A percentile compares a stretch with the other conserved stretches of the same genome.
These are phyloP conservation scores for Eulithis prunata DNA, from an alignment of 2,888 invertebrate genomes.

Conservation along the genomic window DNA sequence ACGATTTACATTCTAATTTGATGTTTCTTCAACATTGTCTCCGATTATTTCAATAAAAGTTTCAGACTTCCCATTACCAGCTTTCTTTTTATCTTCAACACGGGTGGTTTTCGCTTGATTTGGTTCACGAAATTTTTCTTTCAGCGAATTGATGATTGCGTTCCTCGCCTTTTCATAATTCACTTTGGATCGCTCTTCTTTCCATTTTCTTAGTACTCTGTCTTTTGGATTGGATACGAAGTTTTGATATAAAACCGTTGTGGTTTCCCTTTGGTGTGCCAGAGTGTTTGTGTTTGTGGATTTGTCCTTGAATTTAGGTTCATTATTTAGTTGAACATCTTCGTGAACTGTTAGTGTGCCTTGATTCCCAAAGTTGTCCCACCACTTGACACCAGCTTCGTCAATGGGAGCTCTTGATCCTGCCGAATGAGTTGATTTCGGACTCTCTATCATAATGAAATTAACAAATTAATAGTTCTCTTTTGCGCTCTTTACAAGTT, in stretches of 20 bases:
- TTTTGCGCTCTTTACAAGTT: no score
- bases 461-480: background rate
- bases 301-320: constrained; percentile 50
- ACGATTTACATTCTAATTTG: constrained; percentile 74
- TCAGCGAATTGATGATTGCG: constrained; percentile 76
- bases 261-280: constrained; percentile 47
- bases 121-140: constrained; percentile 66
- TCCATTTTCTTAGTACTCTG: constrained; percentile 72
- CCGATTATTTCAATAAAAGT: constrained; percentile 65
- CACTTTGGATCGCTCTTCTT: constrained; percentile 65
- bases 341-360: constrained; percentile 30
- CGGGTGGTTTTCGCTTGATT: constrained; percentile 52
- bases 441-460: constrained; percentile 52
- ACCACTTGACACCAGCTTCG: constrained; percentile 61
- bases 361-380: constrained; percentile 60
- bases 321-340: constrained; percentile 41
- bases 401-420: constrained; percentile 73
- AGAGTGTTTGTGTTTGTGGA: constrained; percentile 50
- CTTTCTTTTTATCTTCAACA: constrained; percentile 55
- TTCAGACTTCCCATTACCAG: constrained; percentile 57
- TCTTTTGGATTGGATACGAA: constrained; percentile 52
- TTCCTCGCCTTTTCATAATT: constrained; percentile 70
- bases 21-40: constrained; percentile 76
- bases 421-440: constrained; percentile 58
- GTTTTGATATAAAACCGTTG: constrained; percentile 46